Evolutionary conservation across 2,888 invertebrate genomes (phyloP).

Genomic region (Lomographa bimaculata): DNA sequence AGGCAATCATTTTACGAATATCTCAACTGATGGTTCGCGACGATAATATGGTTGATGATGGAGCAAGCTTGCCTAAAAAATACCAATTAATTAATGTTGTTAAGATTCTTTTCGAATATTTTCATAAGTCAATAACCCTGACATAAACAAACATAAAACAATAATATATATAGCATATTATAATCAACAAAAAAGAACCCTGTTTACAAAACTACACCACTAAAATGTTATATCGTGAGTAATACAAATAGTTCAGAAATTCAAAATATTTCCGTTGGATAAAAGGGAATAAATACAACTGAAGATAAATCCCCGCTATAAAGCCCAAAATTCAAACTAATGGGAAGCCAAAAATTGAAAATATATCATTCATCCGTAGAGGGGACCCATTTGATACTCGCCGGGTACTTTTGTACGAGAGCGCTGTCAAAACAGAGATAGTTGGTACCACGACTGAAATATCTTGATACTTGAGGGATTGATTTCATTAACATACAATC

Average conservation of each 20-base stretch:
- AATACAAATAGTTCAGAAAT: constrained; percentile 11
- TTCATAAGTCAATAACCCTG: too few species aligned
- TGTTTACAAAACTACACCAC: too few species aligned
- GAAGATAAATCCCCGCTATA: constrained; percentile 65
- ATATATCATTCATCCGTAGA: constrained; percentile 68
- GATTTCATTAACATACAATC: constrained; percentile 14
- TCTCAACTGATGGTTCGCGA: too few species aligned
- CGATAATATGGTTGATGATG: too few species aligned
- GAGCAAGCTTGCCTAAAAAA: too few species aligned
- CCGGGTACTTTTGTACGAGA: constrained; percentile 58
- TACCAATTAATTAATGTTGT: too few species aligned
- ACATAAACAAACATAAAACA: too few species aligned
- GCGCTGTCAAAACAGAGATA: constrained; percentile 74
- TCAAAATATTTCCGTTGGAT: constrained; percentile 2
- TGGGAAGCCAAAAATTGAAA: constrained; percentile 76
- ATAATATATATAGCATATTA: too few species aligned
- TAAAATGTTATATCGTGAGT: constrained; percentile 7
- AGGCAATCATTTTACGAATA: too few species aligned
- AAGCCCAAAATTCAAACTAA: constrained; percentile 59
- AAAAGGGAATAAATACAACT: constrained; percentile 21
- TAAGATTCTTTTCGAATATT: too few species aligned
- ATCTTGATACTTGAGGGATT: constrained; percentile 44
- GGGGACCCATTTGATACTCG: constrained; percentile 60
- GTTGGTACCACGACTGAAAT: constrained; percentile 44
- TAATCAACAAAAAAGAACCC: too few species aligned